phyloP scores from a whole-genome alignment of 2,113 vertebrate genomes.

The Uria aalge region DNA sequence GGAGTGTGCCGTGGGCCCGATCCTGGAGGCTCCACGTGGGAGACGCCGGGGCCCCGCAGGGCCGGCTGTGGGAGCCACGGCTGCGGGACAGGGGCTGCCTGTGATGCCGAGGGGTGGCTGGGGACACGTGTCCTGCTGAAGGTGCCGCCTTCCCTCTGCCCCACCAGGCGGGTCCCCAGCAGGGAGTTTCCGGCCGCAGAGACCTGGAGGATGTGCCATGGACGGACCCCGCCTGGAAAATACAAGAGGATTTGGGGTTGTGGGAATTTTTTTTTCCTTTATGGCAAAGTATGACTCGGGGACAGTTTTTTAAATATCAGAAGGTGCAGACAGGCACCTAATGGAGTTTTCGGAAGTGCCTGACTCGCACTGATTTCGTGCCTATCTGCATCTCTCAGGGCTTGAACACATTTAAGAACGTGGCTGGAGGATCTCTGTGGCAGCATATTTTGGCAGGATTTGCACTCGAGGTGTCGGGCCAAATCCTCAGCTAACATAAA shows the following conservation, averaged over 20 bases:
- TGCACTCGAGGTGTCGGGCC: not conserved
- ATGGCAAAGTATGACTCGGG: not conserved
- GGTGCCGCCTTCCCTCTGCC: not conserved
- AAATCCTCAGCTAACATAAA: constrained; percentile 16
- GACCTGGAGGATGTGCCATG: not conserved
- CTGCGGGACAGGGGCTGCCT: too few species aligned
- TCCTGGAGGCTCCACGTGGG: not conserved
- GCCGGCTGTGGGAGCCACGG: fast-evolving
- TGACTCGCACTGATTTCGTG: not conserved
- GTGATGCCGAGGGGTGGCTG: fast-evolving
- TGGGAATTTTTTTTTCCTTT: not conserved
- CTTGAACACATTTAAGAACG: not conserved
- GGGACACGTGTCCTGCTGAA: not conserved
- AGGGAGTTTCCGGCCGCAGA: not conserved
- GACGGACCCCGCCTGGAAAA: fast-evolving
- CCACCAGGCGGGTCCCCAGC: not conserved
- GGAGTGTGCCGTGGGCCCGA: fast-evolving
- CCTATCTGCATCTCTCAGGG: not conserved
- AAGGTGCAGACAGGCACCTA: not conserved
- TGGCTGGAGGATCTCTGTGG: not conserved
- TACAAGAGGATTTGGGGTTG: not conserved
- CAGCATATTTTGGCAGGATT: not conserved
- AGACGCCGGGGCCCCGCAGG: not conserved
- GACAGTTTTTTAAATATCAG: not conserved
- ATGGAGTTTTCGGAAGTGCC: not conserved